Base-by-base conservation (phyloP, 1,140 invertebrate species). In the Tetramorium simillimum region DNA sequence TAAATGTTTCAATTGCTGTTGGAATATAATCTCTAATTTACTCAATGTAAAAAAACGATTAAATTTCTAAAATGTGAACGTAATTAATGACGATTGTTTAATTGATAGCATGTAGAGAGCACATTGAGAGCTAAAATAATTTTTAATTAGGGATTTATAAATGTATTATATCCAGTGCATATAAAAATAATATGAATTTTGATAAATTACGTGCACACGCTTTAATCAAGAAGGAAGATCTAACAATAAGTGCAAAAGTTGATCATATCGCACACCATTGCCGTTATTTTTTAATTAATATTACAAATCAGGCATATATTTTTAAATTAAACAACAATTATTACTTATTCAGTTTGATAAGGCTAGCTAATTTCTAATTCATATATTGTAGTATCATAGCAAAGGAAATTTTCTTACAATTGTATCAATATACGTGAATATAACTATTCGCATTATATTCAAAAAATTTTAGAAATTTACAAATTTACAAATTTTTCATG, bases 401-500 rank as follows among this genome's bases (percentile, higher is more conserved):
- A 53, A 56, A 43, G 10, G 37, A 67, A 46, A 78, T 78, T 56
- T 67, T 77, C 70, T 76, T 46, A 49, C 28, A 28, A 46, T 24
- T 60, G 24, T 65, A 49, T 62, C 69, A 28, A 28, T 28, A 49
- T 60, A 60, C 49, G 53, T 18, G 58, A 76, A 76, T 33, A 28
- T 28, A 72, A 72, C 33, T 53, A 33, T 24, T 76, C 14, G 28
- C 14, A 58, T 65, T 24, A 16, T n/a, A 18, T 80, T 40, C 4
- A 46, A 9, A 12, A 53, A 56, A 28, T 37, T 62, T 75, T 21
- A 84, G 56, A 62, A 60, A 63, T 75, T 73, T 84, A 46, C 28
- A 28, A 28, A 28, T 28, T 28, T 73, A 73, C 53, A 62, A 73
- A 28, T 75, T 84, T 84, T 84, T 84, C 65, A 73, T 73, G 40